Conservation (phyloP, 1,140 invertebrate genomes). For the Lasioglossum albipes region DNA sequence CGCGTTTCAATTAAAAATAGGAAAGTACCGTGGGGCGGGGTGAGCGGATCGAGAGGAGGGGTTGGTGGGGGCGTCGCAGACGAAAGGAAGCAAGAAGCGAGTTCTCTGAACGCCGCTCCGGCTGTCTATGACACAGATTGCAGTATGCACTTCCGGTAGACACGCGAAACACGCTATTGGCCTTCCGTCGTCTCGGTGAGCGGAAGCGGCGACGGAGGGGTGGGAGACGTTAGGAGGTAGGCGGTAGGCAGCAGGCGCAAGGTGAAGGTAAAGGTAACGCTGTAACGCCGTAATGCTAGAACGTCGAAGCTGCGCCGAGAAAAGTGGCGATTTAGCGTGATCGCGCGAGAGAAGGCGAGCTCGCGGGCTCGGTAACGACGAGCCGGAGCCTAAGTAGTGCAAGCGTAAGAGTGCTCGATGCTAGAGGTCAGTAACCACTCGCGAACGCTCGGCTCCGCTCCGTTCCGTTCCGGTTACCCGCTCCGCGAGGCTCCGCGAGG, state of each 20-base stretch:
- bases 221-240: not conserved
- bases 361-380: slow-evolving; percentile 54
- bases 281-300: slow-evolving; percentile 35
- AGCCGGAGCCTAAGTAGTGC: slow-evolving; percentile 80
- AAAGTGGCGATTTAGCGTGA: slow-evolving; percentile 62
- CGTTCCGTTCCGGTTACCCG: slow-evolving; percentile 78
- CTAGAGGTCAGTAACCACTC: slow-evolving; percentile 79
- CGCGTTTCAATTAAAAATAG: not conserved
- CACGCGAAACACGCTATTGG: slow-evolving; percentile 4
- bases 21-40: not conserved
- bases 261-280: slow-evolving; percentile 76
- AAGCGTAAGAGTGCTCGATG: slow-evolving; percentile 78
- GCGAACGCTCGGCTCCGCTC: slow-evolving; percentile 60
- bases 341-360: slow-evolving; percentile 22
- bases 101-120: not conserved
- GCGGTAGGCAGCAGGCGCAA: slow-evolving; percentile 48
- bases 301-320: slow-evolving; percentile 46
- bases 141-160: slow-evolving; percentile 25
- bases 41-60: no score
- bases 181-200: slow-evolving; percentile 29
- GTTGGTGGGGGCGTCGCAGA: no score
- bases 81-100: not conserved
- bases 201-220: slow-evolving; percentile 13
- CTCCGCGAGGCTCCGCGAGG: slow-evolving; percentile 34
- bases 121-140: slow-evolving; percentile 31